Conservation (phyloP, 2,797 vertebrate genomes). For the Anguilla marmorata region DNA sequence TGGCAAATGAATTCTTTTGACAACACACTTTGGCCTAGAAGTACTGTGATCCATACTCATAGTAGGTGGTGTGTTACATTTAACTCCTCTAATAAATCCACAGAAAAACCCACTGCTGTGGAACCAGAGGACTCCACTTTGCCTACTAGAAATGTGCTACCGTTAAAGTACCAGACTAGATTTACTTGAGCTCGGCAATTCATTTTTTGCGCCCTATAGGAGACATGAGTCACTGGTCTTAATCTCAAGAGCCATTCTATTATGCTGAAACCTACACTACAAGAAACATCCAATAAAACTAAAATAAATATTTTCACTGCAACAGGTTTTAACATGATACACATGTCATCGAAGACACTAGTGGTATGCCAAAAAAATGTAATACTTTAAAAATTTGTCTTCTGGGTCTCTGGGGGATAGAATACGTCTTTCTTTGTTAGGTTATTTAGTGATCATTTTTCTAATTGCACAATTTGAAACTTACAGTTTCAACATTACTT, state of each 20-base stretch:
- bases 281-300: neutral
- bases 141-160: neutral
- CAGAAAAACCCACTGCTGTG: neutral
- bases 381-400: neutral
- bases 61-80: neutral
- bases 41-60: neutral
- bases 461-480: neutral
- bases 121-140: neutral
- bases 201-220: neutral
- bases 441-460: neutral
- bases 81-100: neutral
- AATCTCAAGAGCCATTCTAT: neutral
- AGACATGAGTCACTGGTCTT: neutral
- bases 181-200: neutral
- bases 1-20: neutral
- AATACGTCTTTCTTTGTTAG: neutral
- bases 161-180: neutral
- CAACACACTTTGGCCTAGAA: neutral
- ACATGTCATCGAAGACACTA: too few species aligned
- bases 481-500: neutral
- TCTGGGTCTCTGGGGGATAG: neutral
- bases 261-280: neutral
- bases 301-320: neutral
- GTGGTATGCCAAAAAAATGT: neutral
- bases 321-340: too few species aligned